These are phyloP conservation scores for Cherax destructor DNA, from an alignment of 1,140 invertebrate species.

Conservation along the genomic window DNA sequence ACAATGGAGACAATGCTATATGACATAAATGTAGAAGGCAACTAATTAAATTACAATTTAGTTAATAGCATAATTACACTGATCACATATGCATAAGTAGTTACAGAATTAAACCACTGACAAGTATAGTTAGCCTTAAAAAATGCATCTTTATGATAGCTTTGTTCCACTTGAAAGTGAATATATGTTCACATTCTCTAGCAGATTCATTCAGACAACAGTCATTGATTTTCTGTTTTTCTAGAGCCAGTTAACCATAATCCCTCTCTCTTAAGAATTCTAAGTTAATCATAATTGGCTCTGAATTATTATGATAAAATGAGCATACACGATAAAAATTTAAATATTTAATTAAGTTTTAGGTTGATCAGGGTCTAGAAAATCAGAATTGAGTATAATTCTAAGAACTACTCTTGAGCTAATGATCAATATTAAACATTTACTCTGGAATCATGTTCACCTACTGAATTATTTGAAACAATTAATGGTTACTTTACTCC, in stretches of 20 bases:
- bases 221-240: not conserved
- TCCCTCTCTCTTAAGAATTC: not conserved
- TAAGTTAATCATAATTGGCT: too few species aligned
- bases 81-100: not conserved
- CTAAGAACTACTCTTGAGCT: not conserved
- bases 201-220: constrained; percentile 21
- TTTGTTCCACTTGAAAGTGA: constrained; percentile 5
- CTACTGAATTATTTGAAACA: not conserved
- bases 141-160: constrained; percentile 25
- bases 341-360: not conserved
- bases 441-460: not conserved
- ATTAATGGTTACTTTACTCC: not conserved
- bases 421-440: not conserved
- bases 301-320: too few species aligned
- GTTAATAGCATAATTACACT: too few species aligned
- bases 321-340: not conserved
- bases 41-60: too few species aligned
- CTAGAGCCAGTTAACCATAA: not conserved
- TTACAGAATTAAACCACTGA: not conserved
- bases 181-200: constrained; percentile 22
- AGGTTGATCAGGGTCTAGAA: not conserved
- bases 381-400: not conserved
- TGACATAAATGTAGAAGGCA: too few species aligned
- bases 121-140: not conserved
- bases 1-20: not conserved